Evolutionary conservation across 2,113 vertebrate species (phyloP).

Genomic region (Chlorodrepanis virens): DNA sequence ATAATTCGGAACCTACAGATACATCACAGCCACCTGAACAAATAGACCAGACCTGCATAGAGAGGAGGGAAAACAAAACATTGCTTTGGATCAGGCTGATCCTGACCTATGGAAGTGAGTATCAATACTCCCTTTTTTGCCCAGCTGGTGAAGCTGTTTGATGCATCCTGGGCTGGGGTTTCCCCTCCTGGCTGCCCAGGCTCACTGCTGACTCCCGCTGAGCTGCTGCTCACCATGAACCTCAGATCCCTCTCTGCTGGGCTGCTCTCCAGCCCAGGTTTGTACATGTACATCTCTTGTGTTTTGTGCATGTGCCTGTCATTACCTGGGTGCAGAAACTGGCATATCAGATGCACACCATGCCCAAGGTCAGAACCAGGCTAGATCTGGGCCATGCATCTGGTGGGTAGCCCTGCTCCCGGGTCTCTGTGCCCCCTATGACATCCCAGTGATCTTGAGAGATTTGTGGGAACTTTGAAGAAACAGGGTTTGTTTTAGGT

Average conservation of each 20-base stretch:
- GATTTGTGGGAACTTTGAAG: neutral
- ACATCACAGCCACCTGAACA: neutral
- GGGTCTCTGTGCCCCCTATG: neutral
- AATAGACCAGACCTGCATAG: neutral
- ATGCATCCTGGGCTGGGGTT: too few species aligned
- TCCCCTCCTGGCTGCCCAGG: neutral
- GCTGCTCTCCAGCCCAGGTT: neutral
- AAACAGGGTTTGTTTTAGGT: neutral
- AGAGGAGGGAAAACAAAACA: neutral
- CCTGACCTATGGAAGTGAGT: neutral
- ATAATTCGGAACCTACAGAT: accelerated
- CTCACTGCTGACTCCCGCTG: neutral
- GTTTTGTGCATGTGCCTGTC: neutral
- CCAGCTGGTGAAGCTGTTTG: neutral
- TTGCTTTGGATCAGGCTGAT: neutral
- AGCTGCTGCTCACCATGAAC: neutral
- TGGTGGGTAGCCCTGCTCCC: neutral
- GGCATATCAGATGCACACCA: neutral
- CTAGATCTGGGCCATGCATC: neutral
- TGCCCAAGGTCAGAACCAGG: neutral
- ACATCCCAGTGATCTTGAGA: neutral
- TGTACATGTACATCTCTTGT: neutral
- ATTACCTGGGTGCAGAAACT: neutral
- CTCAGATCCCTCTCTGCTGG: neutral
- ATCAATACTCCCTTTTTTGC: neutral